A percentile compares a stretch with the other conserved stretches of the same genome.
Conservation (phyloP, 2,113 vertebrate genomes). For the Delphinapterus leucas region DNA sequence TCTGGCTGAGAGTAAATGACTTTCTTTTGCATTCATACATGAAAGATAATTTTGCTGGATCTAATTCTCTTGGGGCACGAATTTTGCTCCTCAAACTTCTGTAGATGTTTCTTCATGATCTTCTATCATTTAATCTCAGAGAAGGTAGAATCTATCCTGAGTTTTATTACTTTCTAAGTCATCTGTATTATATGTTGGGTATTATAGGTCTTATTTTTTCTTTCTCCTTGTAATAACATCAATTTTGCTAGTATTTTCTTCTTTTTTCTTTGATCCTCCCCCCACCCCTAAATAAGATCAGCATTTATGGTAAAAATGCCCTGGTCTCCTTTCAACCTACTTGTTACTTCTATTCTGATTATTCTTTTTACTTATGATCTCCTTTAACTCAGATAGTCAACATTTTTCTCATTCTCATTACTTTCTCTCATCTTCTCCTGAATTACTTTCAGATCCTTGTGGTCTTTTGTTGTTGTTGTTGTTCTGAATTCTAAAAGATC, state of each 20-base stretch:
- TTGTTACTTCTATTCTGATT: neutral
- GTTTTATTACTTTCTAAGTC: neutral
- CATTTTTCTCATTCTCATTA: neutral
- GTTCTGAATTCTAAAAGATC: neutral
- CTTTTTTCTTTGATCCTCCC: neutral
- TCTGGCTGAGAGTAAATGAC: neutral
- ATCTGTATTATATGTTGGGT: neutral
- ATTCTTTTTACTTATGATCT: neutral
- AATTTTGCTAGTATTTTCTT: neutral
- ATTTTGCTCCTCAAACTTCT: neutral
- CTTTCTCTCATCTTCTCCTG: neutral
- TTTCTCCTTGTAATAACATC: neutral
- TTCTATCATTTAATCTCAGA: neutral
- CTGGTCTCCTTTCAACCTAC: neutral
- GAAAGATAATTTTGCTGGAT: neutral
- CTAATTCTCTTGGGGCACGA: neutral
- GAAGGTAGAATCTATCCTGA: neutral
- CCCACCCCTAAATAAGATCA: neutral
- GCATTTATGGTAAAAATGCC: neutral
- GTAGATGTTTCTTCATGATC: neutral
- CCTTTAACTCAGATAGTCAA: neutral
- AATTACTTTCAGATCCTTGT: neutral
- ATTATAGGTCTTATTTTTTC: neutral
- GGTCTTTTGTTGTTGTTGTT: neutral
- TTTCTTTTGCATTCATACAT: neutral